A percentile compares a stretch with the other conserved stretches of the same genome.
These are phyloP conservation scores for Pecten maximus DNA, from an alignment of 2,888 invertebrate species.

Conservation along the genomic window DNA sequence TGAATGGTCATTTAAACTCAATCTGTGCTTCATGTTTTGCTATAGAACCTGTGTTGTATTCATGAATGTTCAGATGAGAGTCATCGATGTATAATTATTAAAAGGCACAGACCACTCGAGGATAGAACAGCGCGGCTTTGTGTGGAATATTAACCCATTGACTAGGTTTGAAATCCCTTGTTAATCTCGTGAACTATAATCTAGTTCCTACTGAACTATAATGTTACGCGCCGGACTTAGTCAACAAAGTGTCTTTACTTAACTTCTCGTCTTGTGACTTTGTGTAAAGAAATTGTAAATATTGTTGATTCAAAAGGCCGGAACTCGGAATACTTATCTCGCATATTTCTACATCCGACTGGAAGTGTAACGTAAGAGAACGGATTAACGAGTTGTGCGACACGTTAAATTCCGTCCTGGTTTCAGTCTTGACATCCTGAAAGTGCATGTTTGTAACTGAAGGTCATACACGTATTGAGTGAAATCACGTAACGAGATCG, in stretches of 20 bases:
- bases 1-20: not conserved
- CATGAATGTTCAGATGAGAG: not conserved
- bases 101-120: not conserved
- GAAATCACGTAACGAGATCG: not conserved
- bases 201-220: not conserved
- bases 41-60: not conserved
- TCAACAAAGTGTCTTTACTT: not conserved
- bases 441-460: not conserved
- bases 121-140: not conserved
- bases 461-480: not conserved
- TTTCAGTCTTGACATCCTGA: not conserved
- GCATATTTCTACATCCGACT: conserved; percentile 5
- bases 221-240: not conserved
- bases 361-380: not conserved
- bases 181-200: not conserved
- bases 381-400: not conserved
- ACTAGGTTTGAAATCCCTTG: not conserved
- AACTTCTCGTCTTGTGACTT: not conserved
- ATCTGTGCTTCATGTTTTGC: not conserved
- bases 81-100: not conserved
- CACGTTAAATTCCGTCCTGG: not conserved
- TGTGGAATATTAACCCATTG: not conserved
- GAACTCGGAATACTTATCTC: not conserved
- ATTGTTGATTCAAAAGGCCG: not conserved
- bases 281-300: not conserved